Evolutionary conservation across 2,888 invertebrate genomes (phyloP).

Genomic region (Drosophila heteroneura): DNA sequence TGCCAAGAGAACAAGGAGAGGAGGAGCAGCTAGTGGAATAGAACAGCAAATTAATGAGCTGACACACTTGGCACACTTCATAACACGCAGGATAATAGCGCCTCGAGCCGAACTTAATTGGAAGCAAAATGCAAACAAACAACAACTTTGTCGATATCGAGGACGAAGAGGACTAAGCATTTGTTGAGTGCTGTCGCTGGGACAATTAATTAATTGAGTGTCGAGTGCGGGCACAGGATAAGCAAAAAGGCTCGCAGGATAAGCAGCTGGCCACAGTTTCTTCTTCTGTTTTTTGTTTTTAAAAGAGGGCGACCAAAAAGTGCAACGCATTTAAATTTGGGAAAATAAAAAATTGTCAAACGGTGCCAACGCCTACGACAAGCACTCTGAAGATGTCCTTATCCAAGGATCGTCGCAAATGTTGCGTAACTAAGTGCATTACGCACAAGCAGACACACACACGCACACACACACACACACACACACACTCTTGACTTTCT

Average conservation of each 20-base stretch:
- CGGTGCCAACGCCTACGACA: constrained; percentile 51
- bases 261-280: constrained; percentile 54
- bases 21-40: constrained; percentile 12
- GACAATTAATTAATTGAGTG: constrained; percentile 74
- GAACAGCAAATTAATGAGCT: constrained; percentile 66
- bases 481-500: constrained; percentile 8
- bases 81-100: constrained; percentile 19
- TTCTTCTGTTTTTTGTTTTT: not conserved
- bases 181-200: constrained; percentile 6
- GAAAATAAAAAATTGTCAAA: constrained; percentile 69
- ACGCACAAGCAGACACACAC: constrained; percentile 19
- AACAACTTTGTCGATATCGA: constrained; percentile 2
- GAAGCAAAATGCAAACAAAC: constrained; percentile 23
- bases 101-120: constrained; percentile 41
- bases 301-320: constrained; percentile 3
- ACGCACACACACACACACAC: constrained; percentile 11
- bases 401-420: constrained; percentile 67
- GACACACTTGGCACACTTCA: constrained; percentile 48
- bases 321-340: constrained; percentile 69
- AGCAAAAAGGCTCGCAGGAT: constrained; percentile 28
- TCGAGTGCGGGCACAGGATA: constrained; percentile 50
- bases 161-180: constrained; percentile 17
- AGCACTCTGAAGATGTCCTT: constrained; percentile 37
- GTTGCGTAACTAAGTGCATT: constrained; percentile 78
- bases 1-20: constrained; percentile 34